Evolutionary conservation across 2,888 invertebrate species (phyloP).

Genomic region (Petrolisthes cinctipes): DNA sequence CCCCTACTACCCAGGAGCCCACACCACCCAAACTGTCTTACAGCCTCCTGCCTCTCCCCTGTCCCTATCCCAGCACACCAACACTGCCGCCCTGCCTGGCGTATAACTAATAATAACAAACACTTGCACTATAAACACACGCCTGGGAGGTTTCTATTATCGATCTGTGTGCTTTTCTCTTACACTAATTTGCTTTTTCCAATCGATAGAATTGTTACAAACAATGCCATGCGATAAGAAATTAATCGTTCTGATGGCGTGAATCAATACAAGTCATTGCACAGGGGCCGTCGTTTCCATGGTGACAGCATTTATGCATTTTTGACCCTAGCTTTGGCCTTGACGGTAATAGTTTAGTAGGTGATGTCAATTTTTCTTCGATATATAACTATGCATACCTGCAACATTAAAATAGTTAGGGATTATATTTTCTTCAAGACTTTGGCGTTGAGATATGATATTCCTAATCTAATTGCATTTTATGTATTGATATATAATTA

Average conservation of each 20-base stretch:
- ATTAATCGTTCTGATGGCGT: not conserved
- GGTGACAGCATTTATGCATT: constrained; percentile 16
- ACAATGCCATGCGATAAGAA: not conserved
- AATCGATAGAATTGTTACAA: not conserved
- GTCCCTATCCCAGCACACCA: constrained; percentile 12
- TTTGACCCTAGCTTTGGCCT: not conserved
- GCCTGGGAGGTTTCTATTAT: not conserved
- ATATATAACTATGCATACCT: too few relatives aligned
- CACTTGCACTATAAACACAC: not conserved
- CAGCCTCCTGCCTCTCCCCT: constrained; percentile 15
- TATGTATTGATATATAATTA: too few relatives aligned
- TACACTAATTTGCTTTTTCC: not conserved
- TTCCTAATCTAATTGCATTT: too few relatives aligned
- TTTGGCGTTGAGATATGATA: too few relatives aligned
- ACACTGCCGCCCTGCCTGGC: constrained; percentile 37
- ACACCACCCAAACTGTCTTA: constrained; percentile 46
- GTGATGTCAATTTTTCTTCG: too few relatives aligned
- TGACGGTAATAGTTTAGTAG: not conserved
- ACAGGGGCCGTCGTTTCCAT: constrained; percentile 22
- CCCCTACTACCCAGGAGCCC: constrained; percentile 5
- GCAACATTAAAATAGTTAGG: too few relatives aligned
- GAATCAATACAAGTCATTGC: constrained; percentile 20
- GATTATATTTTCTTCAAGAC: too few relatives aligned
- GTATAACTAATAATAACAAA: not conserved
- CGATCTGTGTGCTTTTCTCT: not conserved